phyloP scores from a whole-genome alignment of 2,888 invertebrate species.

The Podabrus alpinus region DNA sequence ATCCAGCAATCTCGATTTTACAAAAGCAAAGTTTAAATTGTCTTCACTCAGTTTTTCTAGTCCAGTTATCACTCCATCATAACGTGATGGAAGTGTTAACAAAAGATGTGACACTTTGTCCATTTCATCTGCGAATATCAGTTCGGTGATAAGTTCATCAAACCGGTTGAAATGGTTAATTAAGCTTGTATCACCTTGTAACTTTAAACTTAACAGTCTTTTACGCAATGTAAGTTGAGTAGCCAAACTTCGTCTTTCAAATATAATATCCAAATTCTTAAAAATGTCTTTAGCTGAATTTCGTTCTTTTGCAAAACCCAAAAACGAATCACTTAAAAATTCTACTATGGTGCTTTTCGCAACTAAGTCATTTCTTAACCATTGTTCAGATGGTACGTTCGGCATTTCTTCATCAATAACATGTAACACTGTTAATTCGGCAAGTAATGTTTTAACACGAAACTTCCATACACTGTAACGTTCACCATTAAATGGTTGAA shows the following conservation, averaged over 20 bases:
- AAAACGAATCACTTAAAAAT: neutral
- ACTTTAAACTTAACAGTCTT: conserved; percentile 35
- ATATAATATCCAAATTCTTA: conserved; percentile 21
- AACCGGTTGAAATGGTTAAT: conserved; percentile 44
- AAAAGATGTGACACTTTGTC: conserved; percentile 43
- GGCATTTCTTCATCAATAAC: neutral
- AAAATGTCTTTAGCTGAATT: neutral
- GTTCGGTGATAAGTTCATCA: no score
- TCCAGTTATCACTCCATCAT: conserved; percentile 35
- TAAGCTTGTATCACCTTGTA: conserved; percentile 29
- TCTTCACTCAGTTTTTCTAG: conserved; percentile 32
- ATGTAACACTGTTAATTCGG: neutral
- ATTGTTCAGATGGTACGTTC: neutral
- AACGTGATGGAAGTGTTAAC: conserved; percentile 33
- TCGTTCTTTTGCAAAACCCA: neutral
- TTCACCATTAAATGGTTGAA: neutral
- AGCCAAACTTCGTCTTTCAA: conserved; percentile 37
- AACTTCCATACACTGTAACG: neutral
- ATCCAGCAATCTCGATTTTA: conserved; percentile 30
- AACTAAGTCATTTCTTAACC: neutral
- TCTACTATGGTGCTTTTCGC: neutral
- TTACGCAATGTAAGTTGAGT: conserved; percentile 39
- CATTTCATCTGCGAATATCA: no score
- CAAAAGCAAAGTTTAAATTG: conserved; percentile 30
- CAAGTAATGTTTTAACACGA: neutral